Evolutionary conservation across 2,797 vertebrate genomes (phyloP).

Genomic region (Poecilia velifera): DNA sequence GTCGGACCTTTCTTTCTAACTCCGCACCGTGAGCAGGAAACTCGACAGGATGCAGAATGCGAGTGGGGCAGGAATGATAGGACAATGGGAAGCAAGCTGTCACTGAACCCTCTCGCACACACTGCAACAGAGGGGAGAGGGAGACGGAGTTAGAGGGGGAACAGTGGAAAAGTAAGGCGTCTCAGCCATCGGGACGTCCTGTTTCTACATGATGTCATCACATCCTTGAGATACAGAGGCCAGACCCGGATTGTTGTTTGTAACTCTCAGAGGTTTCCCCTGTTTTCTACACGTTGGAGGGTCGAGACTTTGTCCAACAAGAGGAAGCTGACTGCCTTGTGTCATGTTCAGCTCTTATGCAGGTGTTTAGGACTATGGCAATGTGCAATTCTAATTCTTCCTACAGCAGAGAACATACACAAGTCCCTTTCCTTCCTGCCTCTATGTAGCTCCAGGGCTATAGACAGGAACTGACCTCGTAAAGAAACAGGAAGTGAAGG

Average conservation of each 20-base stretch:
- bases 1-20: conserved; percentile 5
- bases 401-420: conserved; percentile 21
- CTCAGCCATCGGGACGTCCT: conserved; percentile 74
- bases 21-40: conserved; percentile 72
- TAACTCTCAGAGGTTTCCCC: not conserved
- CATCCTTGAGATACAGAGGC: conserved; percentile 62
- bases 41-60: conserved; percentile 80
- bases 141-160: conserved; percentile 27
- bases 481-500: conserved; percentile 84
- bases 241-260: conserved; percentile 25
- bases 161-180: conserved; percentile 78
- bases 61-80: conserved; percentile 82
- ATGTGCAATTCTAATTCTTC: conserved; percentile 26
- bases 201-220: conserved; percentile 81
- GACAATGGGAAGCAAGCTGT: conserved; percentile 83
- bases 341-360: not conserved
- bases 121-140: conserved; percentile 27
- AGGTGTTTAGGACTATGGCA: not conserved
- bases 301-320: not conserved
- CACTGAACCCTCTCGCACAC: conserved; percentile 66
- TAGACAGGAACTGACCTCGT: conserved; percentile 83
- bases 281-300: not conserved
- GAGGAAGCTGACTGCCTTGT: not conserved
- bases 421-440: conserved; percentile 77
- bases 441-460: conserved; percentile 52